Evolutionary conservation across 2,113 vertebrate species (phyloP).

Genomic region (Clupea harengus): DNA sequence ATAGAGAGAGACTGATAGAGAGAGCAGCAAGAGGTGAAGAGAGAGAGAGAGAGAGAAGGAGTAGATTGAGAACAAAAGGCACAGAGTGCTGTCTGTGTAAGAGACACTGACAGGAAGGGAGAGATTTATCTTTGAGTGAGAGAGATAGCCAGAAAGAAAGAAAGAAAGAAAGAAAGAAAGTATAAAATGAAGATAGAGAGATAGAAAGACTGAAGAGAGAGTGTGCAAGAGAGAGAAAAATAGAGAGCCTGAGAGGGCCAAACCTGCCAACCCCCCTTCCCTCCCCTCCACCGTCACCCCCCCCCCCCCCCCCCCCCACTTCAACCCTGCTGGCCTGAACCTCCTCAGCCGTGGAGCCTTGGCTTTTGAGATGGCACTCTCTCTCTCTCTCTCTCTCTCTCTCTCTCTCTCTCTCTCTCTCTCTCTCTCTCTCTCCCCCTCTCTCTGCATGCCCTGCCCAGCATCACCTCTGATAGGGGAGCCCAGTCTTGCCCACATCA

Average conservation of each 20-base stretch:
- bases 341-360: not conserved
- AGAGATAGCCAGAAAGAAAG: not conserved
- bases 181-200: not conserved
- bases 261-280: not conserved
- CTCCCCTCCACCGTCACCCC: not conserved
- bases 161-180: too few relatives aligned
- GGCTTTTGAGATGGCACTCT: slow-evolving; percentile 1
- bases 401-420: slow-evolving; percentile 10
- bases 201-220: not conserved
- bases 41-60: not conserved
- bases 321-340: not conserved
- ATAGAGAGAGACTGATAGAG: too few relatives aligned
- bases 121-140: not conserved
- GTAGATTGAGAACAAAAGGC: too few relatives aligned
- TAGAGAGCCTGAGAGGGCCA: not conserved
- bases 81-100: too few relatives aligned
- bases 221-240: not conserved
- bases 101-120: not conserved
- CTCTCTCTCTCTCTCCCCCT: not conserved
- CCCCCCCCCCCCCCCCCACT: not conserved
- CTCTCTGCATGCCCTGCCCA: slow-evolving; percentile 5
- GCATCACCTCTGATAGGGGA: slow-evolving; percentile 41
- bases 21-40: not conserved
- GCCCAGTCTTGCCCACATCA: slow-evolving; percentile 39
- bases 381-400: slow-evolving; percentile 1